phyloP scores from a whole-genome alignment of 1,140 invertebrate genomes.

The Aphelenchoides fujianensis region DNA sequence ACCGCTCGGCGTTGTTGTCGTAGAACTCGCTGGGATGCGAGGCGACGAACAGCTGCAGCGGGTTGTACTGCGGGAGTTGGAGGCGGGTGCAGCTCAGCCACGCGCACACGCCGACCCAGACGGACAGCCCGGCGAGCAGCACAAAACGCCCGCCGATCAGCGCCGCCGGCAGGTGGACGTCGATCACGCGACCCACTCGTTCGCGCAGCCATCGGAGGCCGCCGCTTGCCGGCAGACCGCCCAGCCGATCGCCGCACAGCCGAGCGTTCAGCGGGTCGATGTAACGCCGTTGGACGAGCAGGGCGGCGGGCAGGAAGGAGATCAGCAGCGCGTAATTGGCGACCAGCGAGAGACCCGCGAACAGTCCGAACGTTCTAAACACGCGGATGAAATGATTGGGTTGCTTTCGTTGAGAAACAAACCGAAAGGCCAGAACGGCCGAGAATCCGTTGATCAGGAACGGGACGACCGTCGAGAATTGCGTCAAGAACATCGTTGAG shows the following conservation, averaged over 20 bases:
- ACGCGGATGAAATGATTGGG: constrained; percentile 13
- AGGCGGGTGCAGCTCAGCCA: constrained; percentile 43
- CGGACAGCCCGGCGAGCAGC: constrained; percentile 43
- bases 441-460: constrained; percentile 59
- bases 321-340: constrained; percentile 58
- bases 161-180: background rate
- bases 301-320: constrained; percentile 55
- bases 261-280: constrained; percentile 30
- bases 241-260: background rate
- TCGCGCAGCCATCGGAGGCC: background rate
- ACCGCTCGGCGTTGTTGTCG: constrained; percentile 57
- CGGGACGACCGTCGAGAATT: constrained; percentile 58
- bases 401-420: background rate
- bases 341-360: constrained; percentile 59
- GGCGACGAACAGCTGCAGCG: constrained; percentile 55
- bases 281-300: constrained; percentile 49
- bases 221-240: too few relatives aligned
- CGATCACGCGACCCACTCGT: background rate
- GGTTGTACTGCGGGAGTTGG: constrained; percentile 58
- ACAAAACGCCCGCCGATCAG: constrained; percentile 45
- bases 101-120: constrained; percentile 32
- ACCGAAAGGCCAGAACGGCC: constrained; percentile 59
- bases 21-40: constrained; percentile 58
- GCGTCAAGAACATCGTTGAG: constrained; percentile 60
- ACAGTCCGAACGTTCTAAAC: constrained; percentile 56